Conservation (phyloP, 2,797 vertebrate species). For the Falco naumanni region DNA sequence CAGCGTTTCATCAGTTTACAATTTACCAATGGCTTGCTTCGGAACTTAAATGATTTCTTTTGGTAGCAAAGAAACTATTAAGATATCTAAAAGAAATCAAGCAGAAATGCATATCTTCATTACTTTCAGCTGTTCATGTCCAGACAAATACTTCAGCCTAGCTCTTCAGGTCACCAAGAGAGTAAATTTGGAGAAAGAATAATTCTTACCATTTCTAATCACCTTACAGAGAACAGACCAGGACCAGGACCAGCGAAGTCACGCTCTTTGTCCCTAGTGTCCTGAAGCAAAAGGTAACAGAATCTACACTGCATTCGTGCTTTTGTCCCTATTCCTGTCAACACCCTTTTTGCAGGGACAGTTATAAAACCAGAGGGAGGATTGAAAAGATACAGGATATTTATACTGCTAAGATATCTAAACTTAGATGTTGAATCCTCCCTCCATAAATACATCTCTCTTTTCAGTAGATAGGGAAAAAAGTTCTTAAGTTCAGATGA, state of each 20-base stretch:
- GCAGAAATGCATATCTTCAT: rapidly evolving
- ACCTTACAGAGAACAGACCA: neutral
- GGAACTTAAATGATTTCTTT: neutral
- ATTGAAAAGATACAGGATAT: neutral
- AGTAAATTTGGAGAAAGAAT: neutral
- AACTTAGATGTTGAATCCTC: neutral
- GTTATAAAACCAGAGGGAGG: neutral
- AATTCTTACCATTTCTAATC: neutral
- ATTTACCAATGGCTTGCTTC: neutral
- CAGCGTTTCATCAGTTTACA: neutral
- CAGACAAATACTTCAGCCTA: neutral
- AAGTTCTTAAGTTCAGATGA: neutral
- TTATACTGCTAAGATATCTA: neutral
- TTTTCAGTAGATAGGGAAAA: neutral
- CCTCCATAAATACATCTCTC: neutral
- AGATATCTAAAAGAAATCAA: neutral
- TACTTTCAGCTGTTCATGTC: neutral
- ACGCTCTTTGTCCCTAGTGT: neutral
- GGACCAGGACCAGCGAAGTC: neutral
- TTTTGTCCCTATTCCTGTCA: neutral
- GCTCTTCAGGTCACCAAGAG: neutral
- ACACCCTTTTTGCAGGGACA: neutral
- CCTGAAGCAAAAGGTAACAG: neutral
- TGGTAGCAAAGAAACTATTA: neutral
- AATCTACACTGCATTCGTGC: neutral